Conservation (phyloP, 1,140 invertebrate species). For the Plodia interpunctella region DNA sequence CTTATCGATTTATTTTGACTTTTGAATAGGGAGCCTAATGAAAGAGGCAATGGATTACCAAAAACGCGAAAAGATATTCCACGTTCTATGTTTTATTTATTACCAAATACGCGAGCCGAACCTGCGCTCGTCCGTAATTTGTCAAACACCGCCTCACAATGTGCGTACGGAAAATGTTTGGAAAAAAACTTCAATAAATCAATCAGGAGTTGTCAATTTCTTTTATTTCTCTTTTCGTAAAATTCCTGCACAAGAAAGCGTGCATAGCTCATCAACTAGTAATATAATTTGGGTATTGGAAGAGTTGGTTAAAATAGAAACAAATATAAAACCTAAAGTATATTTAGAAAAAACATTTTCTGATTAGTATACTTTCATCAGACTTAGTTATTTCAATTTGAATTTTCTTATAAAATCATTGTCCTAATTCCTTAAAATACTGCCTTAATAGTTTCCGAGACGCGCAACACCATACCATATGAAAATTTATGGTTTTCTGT, state of each 20-base stretch:
- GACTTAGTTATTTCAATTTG: neutral
- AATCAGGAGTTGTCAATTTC: constrained; percentile 25
- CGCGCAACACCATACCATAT: constrained; percentile 24
- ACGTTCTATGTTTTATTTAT: constrained; percentile 1
- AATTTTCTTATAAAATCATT: constrained; percentile 25
- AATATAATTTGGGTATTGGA: constrained; percentile 3
- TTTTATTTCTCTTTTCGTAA: constrained; percentile 22
- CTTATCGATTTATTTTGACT: too few species aligned
- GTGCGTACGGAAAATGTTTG: constrained; percentile 8
- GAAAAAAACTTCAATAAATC: constrained; percentile 23
- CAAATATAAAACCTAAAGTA: too few species aligned
- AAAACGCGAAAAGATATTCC: constrained; percentile 7
- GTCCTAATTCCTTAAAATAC: constrained; percentile 20
- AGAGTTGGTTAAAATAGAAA: too few species aligned
- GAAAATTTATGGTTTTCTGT: constrained; percentile 33
- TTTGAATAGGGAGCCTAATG: neutral
- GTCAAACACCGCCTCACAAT: constrained; percentile 5
- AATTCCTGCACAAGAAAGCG: constrained; percentile 15
- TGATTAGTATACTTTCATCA: too few species aligned
- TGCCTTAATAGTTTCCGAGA: constrained; percentile 27
- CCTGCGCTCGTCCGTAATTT: constrained; percentile 3
- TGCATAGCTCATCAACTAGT: constrained; percentile 11
- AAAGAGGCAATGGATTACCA: neutral
- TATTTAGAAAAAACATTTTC: too few species aligned
- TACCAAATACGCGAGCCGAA: neutral